phyloP scores from a whole-genome alignment of 2,113 vertebrate genomes.

The Cottus gobio region DNA sequence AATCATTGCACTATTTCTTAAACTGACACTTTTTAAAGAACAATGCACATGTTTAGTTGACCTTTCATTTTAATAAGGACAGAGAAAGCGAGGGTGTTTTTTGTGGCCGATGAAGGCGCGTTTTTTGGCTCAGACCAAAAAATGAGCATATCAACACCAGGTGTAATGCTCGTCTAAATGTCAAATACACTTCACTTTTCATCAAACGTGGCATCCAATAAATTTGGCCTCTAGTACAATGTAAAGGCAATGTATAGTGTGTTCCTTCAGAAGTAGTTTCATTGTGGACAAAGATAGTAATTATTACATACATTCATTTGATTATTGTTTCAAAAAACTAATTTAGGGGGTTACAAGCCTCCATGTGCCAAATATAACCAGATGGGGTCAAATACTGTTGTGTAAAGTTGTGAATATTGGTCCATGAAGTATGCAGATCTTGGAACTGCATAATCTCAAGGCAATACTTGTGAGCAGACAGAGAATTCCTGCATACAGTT shows the following conservation, averaged over 20 bases:
- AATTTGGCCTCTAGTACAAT: slow-evolving; percentile 18
- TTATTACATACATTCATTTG: slow-evolving; percentile 70
- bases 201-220: slow-evolving; percentile 34
- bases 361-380: slow-evolving; percentile 53
- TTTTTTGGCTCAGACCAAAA: slow-evolving; percentile 48
- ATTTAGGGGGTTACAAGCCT: slow-evolving; percentile 34
- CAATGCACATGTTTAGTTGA: slow-evolving; percentile 56
- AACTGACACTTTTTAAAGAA: slow-evolving; percentile 47
- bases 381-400: slow-evolving; percentile 62
- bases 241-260: slow-evolving; percentile 54
- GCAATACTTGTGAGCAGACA: slow-evolving; percentile 65
- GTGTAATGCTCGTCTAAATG: slow-evolving; percentile 32
- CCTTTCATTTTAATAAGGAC: slow-evolving; percentile 40
- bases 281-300: slow-evolving; percentile 39
- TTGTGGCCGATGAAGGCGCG: slow-evolving; percentile 27
- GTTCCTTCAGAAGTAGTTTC: slow-evolving; percentile 58
- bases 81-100: slow-evolving; percentile 23
- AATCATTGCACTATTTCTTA: slow-evolving; percentile 50
- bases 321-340: slow-evolving; percentile 45
- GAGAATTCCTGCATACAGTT: slow-evolving; percentile 41
- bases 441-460: slow-evolving; percentile 64
- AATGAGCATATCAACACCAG: slow-evolving; percentile 36
- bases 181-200: slow-evolving; percentile 43
- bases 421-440: slow-evolving; percentile 50
- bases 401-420: slow-evolving; percentile 56